Conservation (phyloP, 2,797 vertebrate genomes). For the Mallotus villosus region DNA sequence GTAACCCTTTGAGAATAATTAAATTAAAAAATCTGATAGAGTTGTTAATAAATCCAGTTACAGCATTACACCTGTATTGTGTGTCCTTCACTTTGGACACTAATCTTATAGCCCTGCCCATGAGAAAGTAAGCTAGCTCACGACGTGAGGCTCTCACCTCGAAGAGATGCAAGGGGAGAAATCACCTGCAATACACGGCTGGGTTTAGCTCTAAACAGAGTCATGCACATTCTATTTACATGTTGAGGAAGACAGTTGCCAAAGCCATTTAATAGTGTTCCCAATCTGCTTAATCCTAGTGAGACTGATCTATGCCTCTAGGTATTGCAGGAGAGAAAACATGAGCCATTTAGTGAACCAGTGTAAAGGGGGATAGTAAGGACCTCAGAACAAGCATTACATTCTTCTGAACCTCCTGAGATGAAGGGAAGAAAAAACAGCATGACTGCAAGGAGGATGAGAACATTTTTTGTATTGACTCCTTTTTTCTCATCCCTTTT, state of each 20-base stretch:
- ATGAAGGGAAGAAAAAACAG: slow-evolving; percentile 10
- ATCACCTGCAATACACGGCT: slow-evolving; percentile 38
- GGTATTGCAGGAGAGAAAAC: slow-evolving; percentile 58
- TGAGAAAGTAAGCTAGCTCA: slow-evolving; percentile 64
- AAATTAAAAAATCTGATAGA: background rate
- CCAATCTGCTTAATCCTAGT: slow-evolving; percentile 64
- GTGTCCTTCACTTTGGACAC: slow-evolving; percentile 64
- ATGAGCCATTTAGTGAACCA: slow-evolving; percentile 58
- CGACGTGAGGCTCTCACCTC: slow-evolving; percentile 55
- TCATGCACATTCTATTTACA: slow-evolving; percentile 70
- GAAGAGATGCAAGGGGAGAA: slow-evolving; percentile 53
- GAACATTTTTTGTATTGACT: slow-evolving; percentile 36
- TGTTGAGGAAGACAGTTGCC: slow-evolving; percentile 65
- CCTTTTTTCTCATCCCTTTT: background rate
- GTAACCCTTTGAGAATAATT: background rate
- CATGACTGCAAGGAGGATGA: slow-evolving; percentile 41
- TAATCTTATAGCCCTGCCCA: slow-evolving; percentile 64
- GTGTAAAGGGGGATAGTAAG: slow-evolving; percentile 9
- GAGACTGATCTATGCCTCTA: slow-evolving; percentile 62
- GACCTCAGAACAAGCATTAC: background rate
- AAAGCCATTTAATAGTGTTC: slow-evolving; percentile 69
- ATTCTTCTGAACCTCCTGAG: background rate
- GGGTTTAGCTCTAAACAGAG: slow-evolving; percentile 54
- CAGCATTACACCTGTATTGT: background rate
- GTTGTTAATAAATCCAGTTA: background rate